phyloP scores from a whole-genome alignment of 2,113 vertebrate species.

The Gnathonemus longibarbis region DNA sequence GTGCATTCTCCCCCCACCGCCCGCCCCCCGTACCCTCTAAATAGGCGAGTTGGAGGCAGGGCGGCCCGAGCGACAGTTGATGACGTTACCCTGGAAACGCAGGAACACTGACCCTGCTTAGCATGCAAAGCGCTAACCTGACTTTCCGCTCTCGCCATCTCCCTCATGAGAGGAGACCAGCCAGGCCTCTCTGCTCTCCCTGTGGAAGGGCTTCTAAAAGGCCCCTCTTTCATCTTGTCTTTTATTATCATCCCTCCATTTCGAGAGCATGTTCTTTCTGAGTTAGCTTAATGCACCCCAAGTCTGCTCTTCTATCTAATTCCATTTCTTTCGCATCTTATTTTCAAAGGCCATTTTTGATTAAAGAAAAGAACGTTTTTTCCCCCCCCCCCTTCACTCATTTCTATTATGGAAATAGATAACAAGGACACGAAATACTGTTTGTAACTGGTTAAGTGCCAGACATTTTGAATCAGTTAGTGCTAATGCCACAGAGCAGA shows the following conservation, averaged over 20 bases:
- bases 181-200: not conserved
- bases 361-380: not conserved
- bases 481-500: not conserved
- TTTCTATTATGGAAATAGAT: not conserved
- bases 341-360: not conserved
- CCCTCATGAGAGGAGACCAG: slow-evolving; percentile 3
- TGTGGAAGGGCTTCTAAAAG: not conserved
- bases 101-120: slow-evolving; percentile 8
- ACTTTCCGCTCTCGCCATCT: not conserved
- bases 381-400: not conserved
- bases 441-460: not conserved
- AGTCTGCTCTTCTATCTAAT: not conserved
- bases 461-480: not conserved
- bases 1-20: not conserved
- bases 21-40: not conserved
- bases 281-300: slow-evolving; percentile 2
- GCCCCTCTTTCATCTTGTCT: not conserved
- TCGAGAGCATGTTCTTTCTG: not conserved
- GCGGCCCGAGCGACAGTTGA: not conserved
- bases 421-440: not conserved
- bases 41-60: not conserved
- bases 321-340: not conserved
- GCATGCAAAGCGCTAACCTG: slow-evolving; percentile 1
- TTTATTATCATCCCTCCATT: not conserved
- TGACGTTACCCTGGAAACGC: not conserved